These are phyloP conservation scores for Andrena minutula DNA, from an alignment of 2,888 invertebrate genomes.

Conservation along the genomic window DNA sequence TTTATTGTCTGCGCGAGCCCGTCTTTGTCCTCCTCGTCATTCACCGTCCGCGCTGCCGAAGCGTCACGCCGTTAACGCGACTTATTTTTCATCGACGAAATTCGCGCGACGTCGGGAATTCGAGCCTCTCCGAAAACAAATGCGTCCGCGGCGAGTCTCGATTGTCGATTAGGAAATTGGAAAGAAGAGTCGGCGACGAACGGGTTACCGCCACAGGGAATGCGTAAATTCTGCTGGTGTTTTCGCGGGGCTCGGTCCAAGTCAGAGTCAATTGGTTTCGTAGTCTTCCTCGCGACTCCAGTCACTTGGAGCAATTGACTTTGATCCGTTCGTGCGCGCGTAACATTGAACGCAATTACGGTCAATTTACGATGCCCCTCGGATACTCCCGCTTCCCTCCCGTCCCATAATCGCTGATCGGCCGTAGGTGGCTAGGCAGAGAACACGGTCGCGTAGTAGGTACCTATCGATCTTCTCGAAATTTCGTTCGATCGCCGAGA, in stretches of 20 bases:
- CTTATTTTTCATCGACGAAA: slow-evolving; percentile 63
- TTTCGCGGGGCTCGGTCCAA: slow-evolving; percentile 19
- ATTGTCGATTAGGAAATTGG: neutral
- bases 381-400: slow-evolving; percentile 45
- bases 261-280: slow-evolving; percentile 70
- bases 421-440: slow-evolving; percentile 56
- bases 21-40: slow-evolving; percentile 67
- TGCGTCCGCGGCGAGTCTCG: neutral
- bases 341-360: slow-evolving; percentile 84
- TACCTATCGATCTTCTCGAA: slow-evolving; percentile 45
- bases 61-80: slow-evolving; percentile 42
- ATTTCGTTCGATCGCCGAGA: slow-evolving; percentile 36
- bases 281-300: slow-evolving; percentile 68
- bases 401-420: slow-evolving; percentile 47
- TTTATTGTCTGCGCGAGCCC: slow-evolving; percentile 64
- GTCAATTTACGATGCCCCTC: slow-evolving; percentile 80
- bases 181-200: neutral
- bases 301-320: slow-evolving; percentile 82
- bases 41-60: slow-evolving; percentile 30
- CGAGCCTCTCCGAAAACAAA: neutral
- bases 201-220: neutral
- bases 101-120: slow-evolving; percentile 8
- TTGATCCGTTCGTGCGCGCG: slow-evolving; percentile 82
- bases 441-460: slow-evolving; percentile 37
- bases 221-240: neutral